Evolutionary conservation across 2,113 vertebrate species (phyloP), one percentile per base, ranked within the genome.

Genomic region (Rhipidura dahli): DNA sequence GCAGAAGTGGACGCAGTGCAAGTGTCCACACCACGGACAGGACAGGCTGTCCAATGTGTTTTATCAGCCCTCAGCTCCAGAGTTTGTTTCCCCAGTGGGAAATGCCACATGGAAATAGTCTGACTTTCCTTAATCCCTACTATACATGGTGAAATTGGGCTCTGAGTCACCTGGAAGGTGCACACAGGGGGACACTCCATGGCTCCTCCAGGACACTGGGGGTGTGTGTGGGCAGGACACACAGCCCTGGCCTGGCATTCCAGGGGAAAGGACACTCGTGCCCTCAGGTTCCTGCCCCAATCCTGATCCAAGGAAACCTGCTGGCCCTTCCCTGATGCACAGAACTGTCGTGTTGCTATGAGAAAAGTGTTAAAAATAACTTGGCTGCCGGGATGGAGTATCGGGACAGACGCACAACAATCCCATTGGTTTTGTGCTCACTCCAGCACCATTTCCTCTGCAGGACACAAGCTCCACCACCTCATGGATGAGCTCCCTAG

Each of bases 1-100:
- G 15, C 24, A 33, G 10, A 10, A n/a, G 3, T 13, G 30, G 50
- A 17, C 45, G 40, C 8, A 5, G 7, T 4, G 11, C n/a, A 60
- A 35, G 13, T 4, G 37, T 16, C 23, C 27, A 15, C 17, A 4
- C 7, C 49, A 56, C 0, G 0, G 42, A 30, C 1, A 5, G 24
- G 13, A 7, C 37, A 8, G 10, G 27, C 10, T 77, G 68, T 18
- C 15, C 47, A 24, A 3, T 6, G 15, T 0, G 2, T 6, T 30
- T 35, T 14, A 16, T 37, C 26, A 53, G 9, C 16, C 13, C 40
- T 35, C 2, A 1, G 26, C 54, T 83, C 53, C 44, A 45, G 45
- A 53, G 19, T 14, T 50, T 30, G 20, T 63, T 49, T 60, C 33
- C 63, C 30, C 24, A 10, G 0, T 9, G 61, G 49, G 45, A 70